Evolutionary conservation across 2,113 vertebrate genomes (phyloP).

Genomic region (Centropus bengalensis): DNA sequence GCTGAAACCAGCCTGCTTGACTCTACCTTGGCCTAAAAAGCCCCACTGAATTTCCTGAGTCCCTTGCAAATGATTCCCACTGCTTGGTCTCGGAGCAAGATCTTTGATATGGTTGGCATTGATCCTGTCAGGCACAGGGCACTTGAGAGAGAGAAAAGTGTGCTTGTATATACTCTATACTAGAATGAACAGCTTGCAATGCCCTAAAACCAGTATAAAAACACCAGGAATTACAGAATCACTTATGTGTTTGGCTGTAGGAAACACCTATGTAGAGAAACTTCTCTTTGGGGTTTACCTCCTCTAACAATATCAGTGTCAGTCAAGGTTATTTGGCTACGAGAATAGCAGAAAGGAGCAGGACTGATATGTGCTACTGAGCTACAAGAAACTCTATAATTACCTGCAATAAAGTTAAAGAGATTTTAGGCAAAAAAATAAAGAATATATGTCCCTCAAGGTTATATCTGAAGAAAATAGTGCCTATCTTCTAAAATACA

Average conservation of each 20-base stretch:
- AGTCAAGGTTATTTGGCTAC: background rate
- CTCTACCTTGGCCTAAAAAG: background rate
- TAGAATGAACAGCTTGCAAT: background rate
- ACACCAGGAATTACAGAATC: background rate
- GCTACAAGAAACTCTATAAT: background rate
- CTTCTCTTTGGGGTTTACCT: background rate
- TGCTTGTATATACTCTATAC: background rate
- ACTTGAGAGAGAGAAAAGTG: background rate
- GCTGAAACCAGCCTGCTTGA: background rate
- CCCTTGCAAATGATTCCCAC: background rate
- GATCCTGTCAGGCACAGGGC: background rate
- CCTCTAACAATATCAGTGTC: background rate
- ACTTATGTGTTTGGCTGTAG: background rate
- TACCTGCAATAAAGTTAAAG: background rate
- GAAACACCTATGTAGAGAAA: background rate
- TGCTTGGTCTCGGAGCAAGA: background rate
- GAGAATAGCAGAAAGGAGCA: constrained; percentile 4
- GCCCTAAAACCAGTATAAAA: background rate
- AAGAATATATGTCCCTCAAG: background rate
- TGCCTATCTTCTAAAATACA: background rate
- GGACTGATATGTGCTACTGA: background rate
- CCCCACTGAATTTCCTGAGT: background rate
- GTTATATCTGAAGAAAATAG: background rate
- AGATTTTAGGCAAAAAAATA: background rate
- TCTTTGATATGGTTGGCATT: background rate